Percentiles rank a stretch among this genome's conserved stretches.
phyloP scores from a whole-genome alignment of 2,888 invertebrate species.

The Scaeva pyrastri region DNA sequence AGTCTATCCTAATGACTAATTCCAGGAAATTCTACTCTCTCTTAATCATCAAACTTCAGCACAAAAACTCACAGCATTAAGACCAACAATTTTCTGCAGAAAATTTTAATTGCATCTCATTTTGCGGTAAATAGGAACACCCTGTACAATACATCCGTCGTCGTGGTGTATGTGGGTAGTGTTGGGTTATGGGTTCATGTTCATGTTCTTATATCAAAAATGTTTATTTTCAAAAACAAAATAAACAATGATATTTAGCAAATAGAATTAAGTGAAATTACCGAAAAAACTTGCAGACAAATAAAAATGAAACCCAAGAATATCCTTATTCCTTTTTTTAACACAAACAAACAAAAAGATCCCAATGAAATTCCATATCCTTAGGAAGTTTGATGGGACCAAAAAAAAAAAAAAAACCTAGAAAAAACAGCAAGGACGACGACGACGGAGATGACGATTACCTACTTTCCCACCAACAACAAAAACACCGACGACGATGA shows the following conservation, averaged over 20 bases:
- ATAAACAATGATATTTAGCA: slow-evolving; percentile 55
- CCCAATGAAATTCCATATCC: slow-evolving; percentile 32
- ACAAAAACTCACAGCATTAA: too few species aligned
- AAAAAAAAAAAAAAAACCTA: not conserved
- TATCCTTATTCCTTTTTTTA: not conserved
- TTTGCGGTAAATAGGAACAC: too few species aligned
- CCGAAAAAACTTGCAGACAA: slow-evolving; percentile 40
- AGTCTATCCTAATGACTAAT: too few species aligned
- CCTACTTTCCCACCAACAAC: not conserved
- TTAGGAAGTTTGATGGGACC: slow-evolving; percentile 33
- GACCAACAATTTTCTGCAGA: too few species aligned
- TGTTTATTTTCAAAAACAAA: slow-evolving; percentile 25
- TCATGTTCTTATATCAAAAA: not conserved
- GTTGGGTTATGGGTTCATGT: not conserved
- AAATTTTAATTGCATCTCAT: too few species aligned
- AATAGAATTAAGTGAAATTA: slow-evolving; percentile 60
- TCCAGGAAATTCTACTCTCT: too few species aligned
- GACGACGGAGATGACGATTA: slow-evolving; percentile 26
- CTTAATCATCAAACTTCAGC: too few species aligned
- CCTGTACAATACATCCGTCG: too few species aligned
- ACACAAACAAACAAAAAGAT: slow-evolving; percentile 1
- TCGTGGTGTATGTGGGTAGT: too few species aligned
- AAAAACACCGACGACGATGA: slow-evolving; percentile 14
- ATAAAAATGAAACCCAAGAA: not conserved
- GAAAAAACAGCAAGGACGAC: slow-evolving; percentile 18